These are phyloP conservation scores for Bellardia pandia DNA, from an alignment of 2,888 invertebrate species.

Conservation along the genomic window DNA sequence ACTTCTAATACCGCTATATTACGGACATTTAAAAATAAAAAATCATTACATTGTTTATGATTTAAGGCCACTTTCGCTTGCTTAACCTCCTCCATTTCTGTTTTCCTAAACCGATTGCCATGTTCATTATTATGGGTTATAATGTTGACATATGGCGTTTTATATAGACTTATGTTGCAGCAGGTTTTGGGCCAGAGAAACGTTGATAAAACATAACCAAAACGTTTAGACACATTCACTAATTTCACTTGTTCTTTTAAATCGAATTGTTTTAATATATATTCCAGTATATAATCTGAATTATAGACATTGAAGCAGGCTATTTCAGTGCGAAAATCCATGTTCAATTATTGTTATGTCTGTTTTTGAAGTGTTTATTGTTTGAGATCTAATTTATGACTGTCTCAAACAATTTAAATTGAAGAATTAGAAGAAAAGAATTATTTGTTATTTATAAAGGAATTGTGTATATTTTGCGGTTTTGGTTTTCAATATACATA, in stretches of 20 bases:
- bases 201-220: conserved; percentile 32
- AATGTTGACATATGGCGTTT: conserved; percentile 63
- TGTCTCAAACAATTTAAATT: background rate
- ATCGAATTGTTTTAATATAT: conserved; percentile 54
- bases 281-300: conserved; percentile 58
- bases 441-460: no score
- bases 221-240: conserved; percentile 23
- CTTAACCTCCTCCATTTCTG: background rate
- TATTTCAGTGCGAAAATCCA: conserved; percentile 19
- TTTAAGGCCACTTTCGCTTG: conserved; percentile 36
- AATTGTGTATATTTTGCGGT: no score
- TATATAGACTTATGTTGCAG: conserved; percentile 25
- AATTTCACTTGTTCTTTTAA: conserved; percentile 57
- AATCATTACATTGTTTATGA: conserved; percentile 30
- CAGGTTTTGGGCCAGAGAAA: conserved; percentile 58
- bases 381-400: background rate
- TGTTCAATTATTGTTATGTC: background rate
- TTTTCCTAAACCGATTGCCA: background rate
- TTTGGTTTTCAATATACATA: no score
- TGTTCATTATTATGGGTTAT: background rate
- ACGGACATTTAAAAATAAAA: conserved; percentile 46
- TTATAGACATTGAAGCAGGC: conserved; percentile 40
- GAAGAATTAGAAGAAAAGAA: no score
- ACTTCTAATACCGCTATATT: conserved; percentile 43
- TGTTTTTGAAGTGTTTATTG: background rate